phyloP scores from a whole-genome alignment of 2,888 invertebrate species.

The Dynastes tityus region DNA sequence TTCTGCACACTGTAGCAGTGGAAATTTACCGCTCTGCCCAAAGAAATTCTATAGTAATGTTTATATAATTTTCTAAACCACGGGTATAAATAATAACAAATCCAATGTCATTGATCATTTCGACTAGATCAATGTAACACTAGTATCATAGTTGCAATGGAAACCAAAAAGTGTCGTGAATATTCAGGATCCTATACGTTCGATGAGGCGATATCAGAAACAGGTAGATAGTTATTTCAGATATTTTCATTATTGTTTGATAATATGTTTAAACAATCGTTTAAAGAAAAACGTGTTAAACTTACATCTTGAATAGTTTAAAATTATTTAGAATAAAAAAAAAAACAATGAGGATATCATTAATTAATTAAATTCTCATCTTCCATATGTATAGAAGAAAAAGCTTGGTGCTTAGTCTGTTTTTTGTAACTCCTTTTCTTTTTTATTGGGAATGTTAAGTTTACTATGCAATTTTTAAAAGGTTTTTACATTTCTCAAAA shows the following conservation, averaged over 20 bases:
- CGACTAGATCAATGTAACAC: not conserved
- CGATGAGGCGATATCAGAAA: slow-evolving; percentile 55
- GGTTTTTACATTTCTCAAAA: no score
- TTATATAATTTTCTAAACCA: slow-evolving; percentile 23
- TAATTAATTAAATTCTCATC: no score
- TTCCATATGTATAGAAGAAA: no score
- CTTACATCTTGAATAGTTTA: not conserved
- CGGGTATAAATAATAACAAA: slow-evolving; percentile 30
- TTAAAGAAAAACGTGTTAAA: not conserved
- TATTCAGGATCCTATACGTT: slow-evolving; percentile 51
- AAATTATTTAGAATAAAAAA: no score
- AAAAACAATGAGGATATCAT: no score
- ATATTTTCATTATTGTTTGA: slow-evolving; percentile 24
- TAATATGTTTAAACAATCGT: not conserved
- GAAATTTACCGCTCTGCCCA: slow-evolving; percentile 30
- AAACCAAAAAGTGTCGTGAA: slow-evolving; percentile 25
- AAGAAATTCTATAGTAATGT: slow-evolving; percentile 10
- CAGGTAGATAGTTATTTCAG: slow-evolving; percentile 50
- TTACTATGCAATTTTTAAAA: no score
- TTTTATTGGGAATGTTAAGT: no score
- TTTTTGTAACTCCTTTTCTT: no score
- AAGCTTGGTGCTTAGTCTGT: no score
- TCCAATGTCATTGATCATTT: slow-evolving; percentile 27
- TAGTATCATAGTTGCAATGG: not conserved
- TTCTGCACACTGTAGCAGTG: slow-evolving; percentile 20